These are phyloP conservation scores for Antheraea assamensis DNA, from an alignment of 2,888 invertebrate genomes.

Conservation along the genomic window DNA sequence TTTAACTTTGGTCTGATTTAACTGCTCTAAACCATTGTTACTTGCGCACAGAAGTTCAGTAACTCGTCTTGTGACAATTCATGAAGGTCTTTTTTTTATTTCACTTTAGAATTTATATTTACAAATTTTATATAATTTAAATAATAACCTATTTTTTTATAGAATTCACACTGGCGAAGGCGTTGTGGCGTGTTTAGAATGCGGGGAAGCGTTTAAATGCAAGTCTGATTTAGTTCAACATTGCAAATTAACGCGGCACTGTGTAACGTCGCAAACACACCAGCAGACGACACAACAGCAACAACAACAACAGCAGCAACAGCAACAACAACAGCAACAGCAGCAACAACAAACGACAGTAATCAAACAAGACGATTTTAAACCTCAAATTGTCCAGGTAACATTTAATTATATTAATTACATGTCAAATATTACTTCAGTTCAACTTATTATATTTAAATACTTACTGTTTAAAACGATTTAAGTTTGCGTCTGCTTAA, in stretches of 20 bases:
- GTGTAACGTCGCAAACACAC: conserved; percentile 48
- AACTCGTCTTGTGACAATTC: no score
- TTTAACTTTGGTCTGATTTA: no score
- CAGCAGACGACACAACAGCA: conserved; percentile 53
- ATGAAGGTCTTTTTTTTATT: no score
- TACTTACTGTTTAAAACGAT: no score
- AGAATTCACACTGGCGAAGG: conserved; percentile 89
- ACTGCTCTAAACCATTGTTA: no score
- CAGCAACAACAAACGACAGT: conserved; percentile 72
- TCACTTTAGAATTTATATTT: no score
- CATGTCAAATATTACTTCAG: no score
- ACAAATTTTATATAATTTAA: no score
- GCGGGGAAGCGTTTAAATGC: conserved; percentile 89
- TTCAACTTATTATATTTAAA: no score
- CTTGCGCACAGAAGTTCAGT: no score
- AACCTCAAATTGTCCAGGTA: conserved; percentile 81
- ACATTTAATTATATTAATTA: conserved; percentile 9
- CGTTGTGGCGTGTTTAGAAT: conserved; percentile 87
- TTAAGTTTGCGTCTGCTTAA: no score
- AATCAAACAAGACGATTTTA: conserved; percentile 77
- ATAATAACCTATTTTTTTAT: conserved; percentile 34
- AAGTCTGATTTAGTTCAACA: conserved; percentile 87
- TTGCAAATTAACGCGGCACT: conserved; percentile 81
- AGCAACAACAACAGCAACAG: conserved; percentile 51
- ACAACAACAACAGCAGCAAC: conserved; percentile 66